Percentiles rank a stretch among this genome's conserved stretches.
Evolutionary conservation across 2,888 invertebrate species (phyloP).

Genomic region (Acheta domesticus): DNA sequence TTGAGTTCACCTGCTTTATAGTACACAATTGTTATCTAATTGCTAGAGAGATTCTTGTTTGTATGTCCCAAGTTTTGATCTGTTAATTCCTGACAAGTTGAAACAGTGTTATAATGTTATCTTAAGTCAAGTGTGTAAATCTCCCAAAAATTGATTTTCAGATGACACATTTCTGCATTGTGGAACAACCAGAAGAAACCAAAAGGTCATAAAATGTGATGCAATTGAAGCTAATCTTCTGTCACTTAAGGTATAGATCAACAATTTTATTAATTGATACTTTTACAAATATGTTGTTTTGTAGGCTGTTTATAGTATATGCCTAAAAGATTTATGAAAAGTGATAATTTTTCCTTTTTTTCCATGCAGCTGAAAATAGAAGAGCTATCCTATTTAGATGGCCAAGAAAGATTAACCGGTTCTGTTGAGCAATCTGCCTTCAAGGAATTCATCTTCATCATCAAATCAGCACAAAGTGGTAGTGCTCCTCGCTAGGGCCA

Average conservation of each 20-base stretch:
- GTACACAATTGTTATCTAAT: too few relatives aligned
- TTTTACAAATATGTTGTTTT: background rate
- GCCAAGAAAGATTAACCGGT: background rate
- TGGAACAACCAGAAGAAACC: constrained; percentile 76
- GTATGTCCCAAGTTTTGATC: too few relatives aligned
- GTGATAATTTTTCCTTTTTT: background rate
- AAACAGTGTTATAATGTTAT: too few relatives aligned
- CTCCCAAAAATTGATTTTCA: constrained; percentile 42
- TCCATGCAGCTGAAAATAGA: background rate
- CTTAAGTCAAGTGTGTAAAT: too few relatives aligned
- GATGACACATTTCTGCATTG: constrained; percentile 74
- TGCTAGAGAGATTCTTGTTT: too few relatives aligned
- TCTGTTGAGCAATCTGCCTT: background rate
- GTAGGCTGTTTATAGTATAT: too few relatives aligned
- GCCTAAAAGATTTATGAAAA: background rate
- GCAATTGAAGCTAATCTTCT: constrained; percentile 66
- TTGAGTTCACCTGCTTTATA: too few relatives aligned
- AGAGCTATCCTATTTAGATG: background rate
- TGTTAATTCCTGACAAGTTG: too few relatives aligned
- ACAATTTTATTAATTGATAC: background rate
- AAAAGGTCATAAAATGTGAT: constrained; percentile 69
- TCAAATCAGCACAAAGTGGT: background rate
- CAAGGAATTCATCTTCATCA: constrained; percentile 2
- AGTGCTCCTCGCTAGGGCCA: too few relatives aligned
- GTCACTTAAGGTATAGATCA: constrained; percentile 45